Evolutionary conservation across 1,140 invertebrate species (phyloP).

Genomic region (Wasmannia auropunctata): DNA sequence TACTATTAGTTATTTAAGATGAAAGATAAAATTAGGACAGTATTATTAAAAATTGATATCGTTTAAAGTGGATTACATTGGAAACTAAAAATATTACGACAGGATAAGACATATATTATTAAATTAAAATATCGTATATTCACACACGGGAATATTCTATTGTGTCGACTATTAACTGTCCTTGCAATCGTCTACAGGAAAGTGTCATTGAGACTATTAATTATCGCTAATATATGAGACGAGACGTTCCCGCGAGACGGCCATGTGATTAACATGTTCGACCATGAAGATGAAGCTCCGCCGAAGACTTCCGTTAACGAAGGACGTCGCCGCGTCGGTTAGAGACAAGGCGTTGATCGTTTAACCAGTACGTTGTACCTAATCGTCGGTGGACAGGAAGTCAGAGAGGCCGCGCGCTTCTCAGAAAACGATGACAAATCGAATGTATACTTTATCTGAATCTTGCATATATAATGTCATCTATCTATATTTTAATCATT

Average conservation of each 20-base stretch:
- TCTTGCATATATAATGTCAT: not conserved
- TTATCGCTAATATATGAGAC: constrained; percentile 42
- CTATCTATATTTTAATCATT: not conserved
- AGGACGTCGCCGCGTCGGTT: constrained; percentile 42
- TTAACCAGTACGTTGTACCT: not conserved
- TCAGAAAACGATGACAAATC: constrained; percentile 7
- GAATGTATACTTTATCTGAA: not conserved
- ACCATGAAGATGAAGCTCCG: not conserved
- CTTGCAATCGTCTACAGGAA: not conserved
- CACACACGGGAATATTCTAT: not conserved
- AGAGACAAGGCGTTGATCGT: constrained; percentile 43
- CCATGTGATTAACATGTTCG: constrained; percentile 44
- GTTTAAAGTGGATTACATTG: not conserved
- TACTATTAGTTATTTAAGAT: too few relatives aligned
- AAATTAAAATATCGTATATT: not conserved
- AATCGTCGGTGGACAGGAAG: constrained; percentile 30
- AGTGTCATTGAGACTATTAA: constrained; percentile 5
- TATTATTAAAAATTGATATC: not conserved
- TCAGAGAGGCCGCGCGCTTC: constrained; percentile 9
- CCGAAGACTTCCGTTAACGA: constrained; percentile 29
- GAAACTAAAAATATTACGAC: not conserved
- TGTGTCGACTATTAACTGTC: not conserved
- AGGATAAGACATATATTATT: not conserved
- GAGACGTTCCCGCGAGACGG: constrained; percentile 9
- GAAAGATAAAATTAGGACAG: not conserved